Base-by-base conservation (phyloP, 1,140 invertebrate genomes). In the Tetranychus urticae region DNA sequence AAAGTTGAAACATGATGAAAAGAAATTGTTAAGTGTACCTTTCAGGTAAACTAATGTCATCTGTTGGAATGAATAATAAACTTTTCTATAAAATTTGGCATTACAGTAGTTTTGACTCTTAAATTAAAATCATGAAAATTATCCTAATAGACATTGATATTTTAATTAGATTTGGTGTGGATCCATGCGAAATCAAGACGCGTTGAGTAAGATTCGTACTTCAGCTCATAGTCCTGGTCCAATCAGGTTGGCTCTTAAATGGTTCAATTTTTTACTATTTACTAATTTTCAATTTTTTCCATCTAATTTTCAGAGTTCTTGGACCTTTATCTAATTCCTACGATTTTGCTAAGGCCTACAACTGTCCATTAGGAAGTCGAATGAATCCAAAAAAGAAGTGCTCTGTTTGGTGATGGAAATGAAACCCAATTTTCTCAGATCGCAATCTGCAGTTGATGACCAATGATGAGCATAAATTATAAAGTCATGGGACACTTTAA, bases 191-290 rank as follows among this genome's bases (percentile, higher is more conserved):
- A 88, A 88, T 4, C 89, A 97, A 74, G 91, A 96, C 67, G 89
- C 92, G 56, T 73, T 92, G 2, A 89, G 85, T 35, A 94, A 94
- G 75, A 81, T 97, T 57, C 80, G 90, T 46, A 92, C 89, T 12
- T 89, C 89, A 5, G 89, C 92, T 8, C 93, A 97, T 70, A 89
- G 90, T 12, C 91, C 92, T 1, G 91, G 90, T 8, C 82, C 86
- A 0, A 86, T 97, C 13, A 76, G 92, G 77, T 77, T 2, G 23
- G 12, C 8, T 23, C 13, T 2, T 52, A n/a, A 2, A n/a, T 50
- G 1, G 31, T 52, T 52, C 31, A 31, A 31, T 23, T 52, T 1
- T n/a, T 52, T 31, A 23, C 23, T 23, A 6, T 31, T 31, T 52
- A 2, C 2, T 8, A 52, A 23, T 33, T 52, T 1, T 10, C 48